phyloP scores from a whole-genome alignment of 2,888 invertebrate genomes.

The Diabrotica balteata region DNA sequence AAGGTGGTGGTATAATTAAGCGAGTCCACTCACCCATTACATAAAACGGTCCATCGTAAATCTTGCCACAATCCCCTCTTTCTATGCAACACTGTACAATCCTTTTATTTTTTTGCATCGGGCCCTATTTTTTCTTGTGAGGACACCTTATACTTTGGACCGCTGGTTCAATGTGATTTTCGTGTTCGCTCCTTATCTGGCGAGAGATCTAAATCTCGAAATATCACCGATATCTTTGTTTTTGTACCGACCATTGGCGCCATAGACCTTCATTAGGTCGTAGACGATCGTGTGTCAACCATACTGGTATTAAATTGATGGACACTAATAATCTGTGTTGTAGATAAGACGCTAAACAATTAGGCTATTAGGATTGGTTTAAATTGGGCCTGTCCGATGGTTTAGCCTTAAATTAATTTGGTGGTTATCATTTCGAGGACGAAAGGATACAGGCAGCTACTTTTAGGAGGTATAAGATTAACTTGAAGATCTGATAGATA shows the following conservation, averaged over 20 bases:
- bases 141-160: slow-evolving; percentile 54
- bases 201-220: slow-evolving; percentile 59
- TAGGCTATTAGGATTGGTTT: slow-evolving; percentile 34
- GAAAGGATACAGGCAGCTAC: no score
- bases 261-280: slow-evolving; percentile 53
- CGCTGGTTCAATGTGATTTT: slow-evolving; percentile 56
- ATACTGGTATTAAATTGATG: slow-evolving; percentile 43
- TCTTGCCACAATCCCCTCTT: slow-evolving; percentile 41
- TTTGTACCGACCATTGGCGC: slow-evolving; percentile 56
- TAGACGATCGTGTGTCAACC: slow-evolving; percentile 44
- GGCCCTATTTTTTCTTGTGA: slow-evolving; percentile 45
- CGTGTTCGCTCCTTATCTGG: slow-evolving; percentile 57
- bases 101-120: slow-evolving; percentile 50
- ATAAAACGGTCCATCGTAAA: slow-evolving; percentile 58
- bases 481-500: no score
- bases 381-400: slow-evolving; percentile 25
- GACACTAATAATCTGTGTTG: slow-evolving; percentile 40
- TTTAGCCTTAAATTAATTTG: slow-evolving; percentile 9
- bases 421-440: background rate
- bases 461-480: no score
- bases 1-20: slow-evolving; percentile 60
- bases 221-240: slow-evolving; percentile 59
- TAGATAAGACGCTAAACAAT: slow-evolving; percentile 35
- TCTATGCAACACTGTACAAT: slow-evolving; percentile 43
- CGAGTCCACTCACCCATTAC: slow-evolving; percentile 60